Percentiles rank a stretch among this genome's conserved stretches.
Conservation (phyloP, 1,140 invertebrate species). For the Lepidurus packardi region DNA sequence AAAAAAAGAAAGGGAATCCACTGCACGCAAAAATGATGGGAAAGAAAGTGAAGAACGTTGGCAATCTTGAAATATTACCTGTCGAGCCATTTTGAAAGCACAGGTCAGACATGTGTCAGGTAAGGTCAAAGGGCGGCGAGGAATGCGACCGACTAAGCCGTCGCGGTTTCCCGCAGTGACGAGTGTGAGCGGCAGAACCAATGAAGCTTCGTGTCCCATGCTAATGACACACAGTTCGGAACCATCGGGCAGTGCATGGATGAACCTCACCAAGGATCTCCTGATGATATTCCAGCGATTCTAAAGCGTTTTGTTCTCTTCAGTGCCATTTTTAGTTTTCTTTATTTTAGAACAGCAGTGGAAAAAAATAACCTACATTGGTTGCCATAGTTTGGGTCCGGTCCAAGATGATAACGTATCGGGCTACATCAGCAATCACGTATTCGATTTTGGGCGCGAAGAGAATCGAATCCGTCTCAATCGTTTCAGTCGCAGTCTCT, state of each 20-base stretch:
- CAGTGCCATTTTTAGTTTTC: not conserved
- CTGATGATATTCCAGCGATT: constrained; percentile 40
- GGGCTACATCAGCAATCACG: not conserved
- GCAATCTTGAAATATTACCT: not conserved
- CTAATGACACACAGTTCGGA: constrained; percentile 41
- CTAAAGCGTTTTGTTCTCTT: constrained; percentile 30
- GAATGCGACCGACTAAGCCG: constrained; percentile 41
- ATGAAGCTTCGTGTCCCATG: constrained; percentile 37
- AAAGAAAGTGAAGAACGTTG: too few relatives aligned
- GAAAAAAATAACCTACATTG: not conserved
- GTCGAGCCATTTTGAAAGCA: constrained; percentile 24
- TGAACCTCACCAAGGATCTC: constrained; percentile 39
- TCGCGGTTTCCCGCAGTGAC: constrained; percentile 41
- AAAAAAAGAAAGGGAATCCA: not conserved
- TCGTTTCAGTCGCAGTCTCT: not conserved
- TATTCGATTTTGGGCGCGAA: not conserved
- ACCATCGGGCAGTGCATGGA: constrained; percentile 40
- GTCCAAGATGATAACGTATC: not conserved
- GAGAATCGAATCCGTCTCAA: not conserved
- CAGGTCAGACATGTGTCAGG: constrained; percentile 18
- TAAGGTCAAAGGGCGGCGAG: constrained; percentile 37
- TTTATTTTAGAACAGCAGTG: not conserved
- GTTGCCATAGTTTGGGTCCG: not conserved
- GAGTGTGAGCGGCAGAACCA: constrained; percentile 40
- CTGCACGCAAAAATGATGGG: not conserved